Evolutionary conservation across 2,113 vertebrate species (phyloP), one percentile per base, ranked within the genome.

Genomic region (Onychostoma macrolepis): DNA sequence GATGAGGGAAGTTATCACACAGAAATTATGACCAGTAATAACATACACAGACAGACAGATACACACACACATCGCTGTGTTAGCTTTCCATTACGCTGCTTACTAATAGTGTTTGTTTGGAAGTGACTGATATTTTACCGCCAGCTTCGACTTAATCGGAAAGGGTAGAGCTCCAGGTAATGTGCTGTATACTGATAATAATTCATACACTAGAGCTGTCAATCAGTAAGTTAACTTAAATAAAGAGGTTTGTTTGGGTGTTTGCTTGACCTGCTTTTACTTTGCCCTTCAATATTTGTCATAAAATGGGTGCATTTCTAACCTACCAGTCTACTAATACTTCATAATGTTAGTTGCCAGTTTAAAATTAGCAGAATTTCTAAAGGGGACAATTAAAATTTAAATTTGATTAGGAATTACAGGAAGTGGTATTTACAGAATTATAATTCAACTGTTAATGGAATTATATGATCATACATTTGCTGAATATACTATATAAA

Each of bases 81-180:
- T 79, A 81, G 48, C 85, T 81, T 87, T 82, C 85, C 78, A 87
- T 87, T 87, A 87, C 50, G 5, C n/a, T 58, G 67, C 76, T 56
- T 56, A 45, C 50, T 87, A 87, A 87, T 87, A 36, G 48, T 61
- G 85, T 82, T 79, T 81, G 85, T 82, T 74, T 82, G 78, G 36
- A 61, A 28, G 41, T 87, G 85, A 87, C 74, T 87, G 78, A 87
- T 82, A 87, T 81, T 61, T 81, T 41, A 65, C 45, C 45, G 8
- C 72, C 78, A 82, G 85, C 85, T 82, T 81, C 33, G 85, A 80
- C 85, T 86, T 72, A 50, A 71, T 41, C 65, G 11, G 50, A 80
- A 86, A 53, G 30, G 28, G 28, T 65, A 80, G 30, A 36, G 77
- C 36, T 80, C 10, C 33, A 43, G 75, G 77, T 80, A 80, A 28